Percentiles rank a stretch among this genome's conserved stretches.
Evolutionary conservation across 2,888 invertebrate species (phyloP).

Genomic region (Rhagophthalmus giganteus): DNA sequence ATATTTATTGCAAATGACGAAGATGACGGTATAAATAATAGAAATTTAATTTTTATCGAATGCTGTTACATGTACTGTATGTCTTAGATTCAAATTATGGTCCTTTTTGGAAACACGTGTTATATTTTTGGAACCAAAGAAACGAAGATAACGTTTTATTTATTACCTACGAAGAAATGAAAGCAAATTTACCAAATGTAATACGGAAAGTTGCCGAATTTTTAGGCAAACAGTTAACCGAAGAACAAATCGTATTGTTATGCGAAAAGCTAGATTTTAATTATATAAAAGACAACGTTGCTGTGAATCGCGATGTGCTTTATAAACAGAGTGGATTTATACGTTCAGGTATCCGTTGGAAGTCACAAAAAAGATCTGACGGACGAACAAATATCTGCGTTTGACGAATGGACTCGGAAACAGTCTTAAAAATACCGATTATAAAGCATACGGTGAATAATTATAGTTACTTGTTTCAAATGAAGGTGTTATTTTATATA

Average conservation of each 20-base stretch:
- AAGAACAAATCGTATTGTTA: background rate
- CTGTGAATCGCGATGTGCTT: conserved; percentile 44
- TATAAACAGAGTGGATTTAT: background rate
- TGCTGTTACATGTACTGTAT: background rate
- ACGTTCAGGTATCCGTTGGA: background rate
- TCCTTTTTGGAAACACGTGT: conserved; percentile 42
- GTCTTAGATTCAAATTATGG: background rate
- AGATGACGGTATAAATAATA: background rate
- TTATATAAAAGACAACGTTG: conserved; percentile 57
- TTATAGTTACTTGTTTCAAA: too few species aligned
- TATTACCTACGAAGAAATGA: conserved; percentile 43
- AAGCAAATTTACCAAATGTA: conserved; percentile 53
- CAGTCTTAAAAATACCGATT: background rate
- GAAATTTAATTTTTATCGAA: too few species aligned
- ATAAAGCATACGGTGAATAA: background rate
- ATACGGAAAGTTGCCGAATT: conserved; percentile 37
- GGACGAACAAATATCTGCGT: background rate
- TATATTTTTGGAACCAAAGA: conserved; percentile 47
- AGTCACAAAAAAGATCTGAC: background rate
- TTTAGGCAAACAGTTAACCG: background rate
- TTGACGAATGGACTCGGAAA: background rate
- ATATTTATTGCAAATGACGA: too few species aligned
- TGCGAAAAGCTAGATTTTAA: background rate
- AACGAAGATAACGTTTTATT: conserved; percentile 45
- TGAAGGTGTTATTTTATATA: too few species aligned